Base-by-base conservation (phyloP, 2,888 invertebrate species). In the Orthosia cruda region DNA sequence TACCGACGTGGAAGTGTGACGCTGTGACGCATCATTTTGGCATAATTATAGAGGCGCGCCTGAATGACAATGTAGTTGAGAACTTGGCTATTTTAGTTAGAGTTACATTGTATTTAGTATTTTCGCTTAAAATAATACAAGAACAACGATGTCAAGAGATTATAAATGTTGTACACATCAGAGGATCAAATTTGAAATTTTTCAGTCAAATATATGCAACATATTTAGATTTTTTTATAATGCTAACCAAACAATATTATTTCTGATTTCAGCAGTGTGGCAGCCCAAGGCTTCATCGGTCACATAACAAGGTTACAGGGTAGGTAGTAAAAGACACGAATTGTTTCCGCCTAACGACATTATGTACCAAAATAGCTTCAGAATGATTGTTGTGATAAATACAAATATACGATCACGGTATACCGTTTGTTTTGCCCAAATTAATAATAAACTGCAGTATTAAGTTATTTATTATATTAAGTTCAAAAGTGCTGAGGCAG, bases 1-100 rank as follows among this genome's bases (percentile, higher is more conserved):
- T 61, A 83, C 71, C 80, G 86, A 88, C 87, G 88, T 88, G 87
- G 88, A 89, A 89, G 88, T 86, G 88, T 87, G 84, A 87, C 86
- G 79, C 68, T 86, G 88, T 87, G 84, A 87, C 86, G 79, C 69
- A 81, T 72, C 11, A 71, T 72, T 79, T 77, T 78, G 77, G 80
- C 82, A 78, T 86, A 81, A 80, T 78, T 69, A 77, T 73, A 78
- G 74, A 86, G 76, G 73, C 84, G 83, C 81, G 81, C 81, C 81
- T 52, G 74, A 72, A 16, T 69, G 75, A 69, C 81, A 74, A 57
- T 71, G 69, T 71, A 66, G 80, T 72, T 61, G 62, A 50, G 73
- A 71, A 54, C 67, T 58, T 26, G 47, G 40, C 66, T 83, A 83
- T 71, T 82, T 75, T 68, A 20, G 68, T 79, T 5, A 66, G 20